A percentile compares a stretch with the other conserved stretches of the same genome.
Conservation (phyloP, 2,113 vertebrate genomes). For the Panthera tigris region DNA sequence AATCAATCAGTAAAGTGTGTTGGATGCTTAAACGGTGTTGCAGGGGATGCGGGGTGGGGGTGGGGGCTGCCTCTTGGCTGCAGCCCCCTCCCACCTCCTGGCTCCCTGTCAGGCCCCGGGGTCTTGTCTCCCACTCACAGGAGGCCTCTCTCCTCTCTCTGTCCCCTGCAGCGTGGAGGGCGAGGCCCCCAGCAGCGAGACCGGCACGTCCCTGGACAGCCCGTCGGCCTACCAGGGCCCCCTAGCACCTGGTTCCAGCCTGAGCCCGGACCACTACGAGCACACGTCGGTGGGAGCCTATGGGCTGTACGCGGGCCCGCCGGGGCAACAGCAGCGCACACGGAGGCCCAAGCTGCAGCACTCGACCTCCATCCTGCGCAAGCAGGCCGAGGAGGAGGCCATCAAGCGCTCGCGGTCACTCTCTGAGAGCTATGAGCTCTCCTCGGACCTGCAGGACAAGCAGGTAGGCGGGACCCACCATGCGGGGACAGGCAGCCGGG, state of each 20-base stretch:
- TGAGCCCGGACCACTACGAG: conserved; percentile 92
- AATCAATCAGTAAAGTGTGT: background rate
- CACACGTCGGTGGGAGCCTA: conserved; percentile 85
- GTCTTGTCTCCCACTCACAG: background rate
- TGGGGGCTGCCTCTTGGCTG: background rate
- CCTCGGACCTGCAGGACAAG: conserved; percentile 98
- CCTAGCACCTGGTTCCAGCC: conserved; percentile 87
- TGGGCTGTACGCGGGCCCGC: conserved; percentile 87
- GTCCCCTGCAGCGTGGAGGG: conserved; percentile 92
- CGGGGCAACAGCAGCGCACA: conserved; percentile 89
- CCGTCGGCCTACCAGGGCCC: conserved; percentile 90
- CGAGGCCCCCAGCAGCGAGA: conserved; percentile 91
- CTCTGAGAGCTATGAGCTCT: conserved; percentile 99
- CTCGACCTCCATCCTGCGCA: conserved; percentile 96
- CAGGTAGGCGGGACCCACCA: conserved; percentile 87
- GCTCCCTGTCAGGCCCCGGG: no score
- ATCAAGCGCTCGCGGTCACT: conserved; percentile 97
- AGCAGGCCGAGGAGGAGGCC: conserved; percentile 98
- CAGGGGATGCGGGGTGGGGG: background rate
- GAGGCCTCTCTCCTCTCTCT: conserved; percentile 25
- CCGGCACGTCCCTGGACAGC: conserved; percentile 91
- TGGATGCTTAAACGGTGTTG: background rate
- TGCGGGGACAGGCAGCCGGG: background rate
- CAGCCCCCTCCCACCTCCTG: background rate
- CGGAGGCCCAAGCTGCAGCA: conserved; percentile 96